These are phyloP conservation scores for Stomorhina lunata DNA, from an alignment of 2,888 invertebrate genomes.

Conservation along the genomic window DNA sequence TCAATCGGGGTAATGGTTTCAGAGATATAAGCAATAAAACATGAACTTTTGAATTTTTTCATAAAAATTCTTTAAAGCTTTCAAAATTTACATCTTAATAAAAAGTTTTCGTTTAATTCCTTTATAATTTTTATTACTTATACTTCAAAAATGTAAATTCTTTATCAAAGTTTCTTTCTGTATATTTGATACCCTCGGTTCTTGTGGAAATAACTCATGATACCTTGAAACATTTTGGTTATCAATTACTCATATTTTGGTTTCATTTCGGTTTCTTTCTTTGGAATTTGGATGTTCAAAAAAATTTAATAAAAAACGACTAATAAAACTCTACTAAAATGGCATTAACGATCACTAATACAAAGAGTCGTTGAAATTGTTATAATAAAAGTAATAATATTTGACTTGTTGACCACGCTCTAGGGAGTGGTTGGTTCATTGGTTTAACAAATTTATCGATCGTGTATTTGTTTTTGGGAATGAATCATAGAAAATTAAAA, in stretches of 20 bases:
- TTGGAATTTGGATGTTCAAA: conserved; percentile 20
- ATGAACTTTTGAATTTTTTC: too few relatives aligned
- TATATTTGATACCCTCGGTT: too few relatives aligned
- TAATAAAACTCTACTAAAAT: conserved; percentile 30
- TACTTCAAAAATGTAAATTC: not conserved
- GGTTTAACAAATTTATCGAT: conserved; percentile 38
- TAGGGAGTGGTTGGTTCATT: conserved; percentile 62
- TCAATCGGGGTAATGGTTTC: too few relatives aligned
- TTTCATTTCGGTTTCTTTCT: not conserved
- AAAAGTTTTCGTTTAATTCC: not conserved
- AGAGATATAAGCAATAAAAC: too few relatives aligned
- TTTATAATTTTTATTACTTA: not conserved
- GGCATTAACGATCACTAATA: conserved; percentile 15
- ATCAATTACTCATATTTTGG: conserved; percentile 53
- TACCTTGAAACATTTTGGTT: conserved; percentile 56
- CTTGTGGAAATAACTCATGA: not conserved
- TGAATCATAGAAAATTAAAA: too few relatives aligned
- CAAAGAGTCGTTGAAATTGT: too few relatives aligned
- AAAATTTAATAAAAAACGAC: too few relatives aligned
- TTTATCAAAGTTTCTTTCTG: conserved; percentile 26
- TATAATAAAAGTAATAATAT: not conserved
- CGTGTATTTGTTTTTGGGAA: not conserved
- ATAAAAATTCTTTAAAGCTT: too few relatives aligned
- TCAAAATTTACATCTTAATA: too few relatives aligned
- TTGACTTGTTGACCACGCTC: conserved; percentile 41